Evolutionary conservation across 2,113 vertebrate genomes (phyloP), one percentile per base, ranked within the genome.

Genomic region (Penelope pileata): DNA sequence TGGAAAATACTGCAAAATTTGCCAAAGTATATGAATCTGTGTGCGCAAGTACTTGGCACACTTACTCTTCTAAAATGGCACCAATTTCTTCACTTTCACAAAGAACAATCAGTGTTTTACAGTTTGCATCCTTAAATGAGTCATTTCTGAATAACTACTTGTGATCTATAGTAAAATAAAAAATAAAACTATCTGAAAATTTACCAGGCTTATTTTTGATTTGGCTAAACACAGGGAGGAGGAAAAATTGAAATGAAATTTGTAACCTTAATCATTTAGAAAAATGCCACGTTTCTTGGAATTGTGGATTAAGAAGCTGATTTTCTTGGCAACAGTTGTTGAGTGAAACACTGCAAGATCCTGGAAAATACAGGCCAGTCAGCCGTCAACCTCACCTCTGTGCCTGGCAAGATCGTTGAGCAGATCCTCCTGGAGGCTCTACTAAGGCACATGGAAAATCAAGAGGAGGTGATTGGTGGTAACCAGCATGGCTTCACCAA

Each of bases 211-310:
- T 42, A 45, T 56, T 91, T 92, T 75, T 83, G 48, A 83, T 38
- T 81, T 73, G 86, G 16, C 5, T 3, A 86, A 86, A 60, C 30
- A 58, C 12, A 66, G n/a, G 32, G 91, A 85, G 36, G 58, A 72
- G 91, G 85, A 48, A 2, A 2, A 22, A 81, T 86, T 94, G 59
- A 92, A 91, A 96, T 70, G 85, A 29, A 12, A 3, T 40, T 93
- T 64, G 29, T 21, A 56, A 43, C 43, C 63, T 66, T 76, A 69
- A 67, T 90, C 69, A 83, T 62, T 96, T 91, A 84, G 79, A 90
- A 82, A 89, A 96, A 87, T 92, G 75, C 86, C 76, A 78, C 85
- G 67, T 89, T 97, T 95, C 90, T 97, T 95, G 89, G 88, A 91
- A 97, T 3, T 81, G 53, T 43, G 74, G 51, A 91, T 90, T 75